These are phyloP conservation scores for Drosophila eugracilis DNA, from an alignment of 1,140 invertebrate species.

Conservation along the genomic window DNA sequence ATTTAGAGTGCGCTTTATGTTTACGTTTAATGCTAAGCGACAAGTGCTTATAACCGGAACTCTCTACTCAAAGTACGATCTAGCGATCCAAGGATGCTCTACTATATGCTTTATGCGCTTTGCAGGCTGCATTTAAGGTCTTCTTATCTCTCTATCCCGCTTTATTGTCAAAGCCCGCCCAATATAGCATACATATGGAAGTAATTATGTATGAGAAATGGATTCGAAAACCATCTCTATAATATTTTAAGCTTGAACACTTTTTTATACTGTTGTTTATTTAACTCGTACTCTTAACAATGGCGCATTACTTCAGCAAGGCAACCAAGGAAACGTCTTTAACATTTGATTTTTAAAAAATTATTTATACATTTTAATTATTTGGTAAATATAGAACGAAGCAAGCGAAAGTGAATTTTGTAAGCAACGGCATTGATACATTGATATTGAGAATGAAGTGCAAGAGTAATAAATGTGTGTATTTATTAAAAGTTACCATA, in stretches of 20 bases:
- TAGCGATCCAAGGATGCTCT: slow-evolving; percentile 13
- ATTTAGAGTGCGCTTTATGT: slow-evolving; percentile 78
- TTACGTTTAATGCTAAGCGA: slow-evolving; percentile 48
- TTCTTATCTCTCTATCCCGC: slow-evolving; percentile 20
- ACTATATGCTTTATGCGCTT: slow-evolving; percentile 38
- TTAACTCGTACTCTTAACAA: slow-evolving; percentile 50
- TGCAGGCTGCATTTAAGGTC: slow-evolving; percentile 44
- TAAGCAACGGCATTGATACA: slow-evolving; percentile 71
- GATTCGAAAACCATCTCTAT: slow-evolving; percentile 11
- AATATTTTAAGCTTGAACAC: slow-evolving; percentile 53
- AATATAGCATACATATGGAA: slow-evolving; percentile 3
- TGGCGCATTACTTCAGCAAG: slow-evolving; percentile 62
- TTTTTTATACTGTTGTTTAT: slow-evolving; percentile 74
- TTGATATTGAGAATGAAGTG: slow-evolving; percentile 71
- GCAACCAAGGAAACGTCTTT: slow-evolving; percentile 61
- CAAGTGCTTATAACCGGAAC: slow-evolving; percentile 56
- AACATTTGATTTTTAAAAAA: slow-evolving; percentile 42
- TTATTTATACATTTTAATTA: slow-evolving; percentile 73
- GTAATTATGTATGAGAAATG: slow-evolving; percentile 1
- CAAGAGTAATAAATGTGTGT: slow-evolving; percentile 80
- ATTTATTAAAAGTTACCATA: slow-evolving; percentile 80
- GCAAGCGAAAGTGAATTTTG: slow-evolving; percentile 50
- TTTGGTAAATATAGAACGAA: slow-evolving; percentile 44
- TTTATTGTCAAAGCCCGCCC: slow-evolving; percentile 41
- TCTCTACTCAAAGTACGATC: slow-evolving; percentile 53